Base-by-base conservation (phyloP, 1,140 invertebrate species). In the Theocolax elegans region DNA sequence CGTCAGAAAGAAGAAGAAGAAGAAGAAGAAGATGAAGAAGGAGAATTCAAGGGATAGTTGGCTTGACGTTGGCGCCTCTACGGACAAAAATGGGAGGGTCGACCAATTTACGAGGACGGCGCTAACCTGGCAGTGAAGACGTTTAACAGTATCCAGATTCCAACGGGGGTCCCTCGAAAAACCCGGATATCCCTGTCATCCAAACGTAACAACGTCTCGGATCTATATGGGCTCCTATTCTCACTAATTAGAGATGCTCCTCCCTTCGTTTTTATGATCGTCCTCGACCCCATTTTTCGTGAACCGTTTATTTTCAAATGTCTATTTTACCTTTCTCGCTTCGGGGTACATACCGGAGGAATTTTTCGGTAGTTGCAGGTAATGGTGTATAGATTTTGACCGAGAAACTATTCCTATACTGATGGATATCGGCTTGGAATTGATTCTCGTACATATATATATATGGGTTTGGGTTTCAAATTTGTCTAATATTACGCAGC, bases 171-270 rank as follows among this genome's bases (percentile, higher is more conserved):
- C 23, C 9, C 23, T 19, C n/a, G 7, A 13, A 19, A 27, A 67
- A 64, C 74, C 82, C 77, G 80, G 81, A 83, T 81, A 80, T 77
- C 79, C 73, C 76, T 75, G 80, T 81, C 80, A 83, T 71, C 74
- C n/a, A n/a, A n/a, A n/a, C n/a, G n/a, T n/a, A n/a, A n/a, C n/a
- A n/a, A n/a, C n/a, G n/a, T n/a, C n/a, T n/a, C n/a, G n/a, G n/a
- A n/a, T n/a, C n/a, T n/a, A n/a, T n/a, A n/a, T n/a, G n/a, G n/a
- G n/a, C n/a, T n/a, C n/a, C n/a, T n/a, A n/a, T n/a, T n/a, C 67
- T 68, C 71, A 59, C 75, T 82, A 82, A 82, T 82, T 82, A 82
- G 71, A 73, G 77, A 75, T 51, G 69, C 67, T 74, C 76, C 48
- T 69, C 70, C 38, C 25, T 29, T 53, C 70, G 51, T 35, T n/a